These are phyloP conservation scores for Heterodera schachtii DNA, from an alignment of 1,140 invertebrate genomes.

Conservation along the genomic window DNA sequence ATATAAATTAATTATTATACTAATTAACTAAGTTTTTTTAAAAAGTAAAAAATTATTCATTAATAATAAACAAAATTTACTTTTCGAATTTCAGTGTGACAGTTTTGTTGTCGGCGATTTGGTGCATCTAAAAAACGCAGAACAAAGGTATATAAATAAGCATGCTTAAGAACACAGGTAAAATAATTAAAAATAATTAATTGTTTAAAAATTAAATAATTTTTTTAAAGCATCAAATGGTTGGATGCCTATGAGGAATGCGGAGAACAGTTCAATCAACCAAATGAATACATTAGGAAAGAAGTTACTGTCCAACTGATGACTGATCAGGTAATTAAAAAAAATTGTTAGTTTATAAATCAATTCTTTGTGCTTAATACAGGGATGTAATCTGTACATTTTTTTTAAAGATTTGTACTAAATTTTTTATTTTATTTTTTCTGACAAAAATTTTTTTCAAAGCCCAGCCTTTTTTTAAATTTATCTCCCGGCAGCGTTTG, in stretches of 20 bases:
- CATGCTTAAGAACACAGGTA: too few species aligned
- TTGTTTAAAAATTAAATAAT: not conserved
- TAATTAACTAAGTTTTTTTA: too few species aligned
- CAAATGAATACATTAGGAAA: slow-evolving; percentile 25
- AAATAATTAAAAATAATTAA: not conserved
- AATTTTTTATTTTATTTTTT: too few species aligned
- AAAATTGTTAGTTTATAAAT: too few species aligned
- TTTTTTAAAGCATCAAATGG: slow-evolving; percentile 6
- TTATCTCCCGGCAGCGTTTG: too few species aligned
- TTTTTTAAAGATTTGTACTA: too few species aligned
- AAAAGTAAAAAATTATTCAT: too few species aligned
- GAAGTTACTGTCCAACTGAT: slow-evolving; percentile 9
- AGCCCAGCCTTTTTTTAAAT: too few species aligned
- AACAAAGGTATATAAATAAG: not conserved
- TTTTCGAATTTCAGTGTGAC: not conserved
- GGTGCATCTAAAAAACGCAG: not conserved
- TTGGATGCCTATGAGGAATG: slow-evolving; percentile 28
- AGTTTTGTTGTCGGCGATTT: not conserved
- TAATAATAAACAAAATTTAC: not conserved
- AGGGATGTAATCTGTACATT: too few species aligned
- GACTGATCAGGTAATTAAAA: not conserved
- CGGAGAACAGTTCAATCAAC: slow-evolving; percentile 2
- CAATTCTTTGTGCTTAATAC: too few species aligned
- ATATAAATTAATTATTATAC: not conserved
- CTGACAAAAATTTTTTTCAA: too few species aligned